Evolutionary conservation across 2,888 invertebrate genomes (phyloP), one percentile per base, ranked within the genome.

Genomic region (Hedychridium roseum): DNA sequence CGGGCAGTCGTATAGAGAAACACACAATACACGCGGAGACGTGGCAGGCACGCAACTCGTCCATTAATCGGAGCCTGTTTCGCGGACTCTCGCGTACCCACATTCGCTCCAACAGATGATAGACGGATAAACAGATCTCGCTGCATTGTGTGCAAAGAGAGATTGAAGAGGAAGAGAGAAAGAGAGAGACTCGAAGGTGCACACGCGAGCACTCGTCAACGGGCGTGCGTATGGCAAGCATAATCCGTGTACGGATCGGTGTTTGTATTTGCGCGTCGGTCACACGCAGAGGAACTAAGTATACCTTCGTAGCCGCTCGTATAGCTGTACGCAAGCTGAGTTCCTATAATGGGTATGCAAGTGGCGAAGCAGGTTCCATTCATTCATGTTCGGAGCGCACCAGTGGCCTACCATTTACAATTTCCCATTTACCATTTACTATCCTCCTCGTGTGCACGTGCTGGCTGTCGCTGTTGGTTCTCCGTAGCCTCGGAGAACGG

Each of bases 301-400:
- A 17, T 28, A 38, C 27, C 20, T 26, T 15, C 14, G 12, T 17
- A 45, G 37, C 21, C 28, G 35, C 37, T 41, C 35, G 28, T 21
- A 30, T 12, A 40, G 2, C 16, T 14, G 34, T 23, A 15, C 34
- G 20, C 18, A 12, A 44, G 58, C 45, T 43, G 54, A 55, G 67
- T 61, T 70, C 65, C 70, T 70, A 68, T 73, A 73, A 75, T 74
- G 70, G 73, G 62, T 71, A 76, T 75, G 74, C 71, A 76, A 75
- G 74, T 67, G 68, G 69, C 67, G 64, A 66, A 74, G 76, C 76
- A 77, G 76, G 76, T 76, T 75, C 72, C 74, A 73, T 76, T 76
- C 76, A 76, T 76, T 76, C 75, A 75, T 74, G 74, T 66, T 63
- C 68, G 60, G 64, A 57, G 59, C 59, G 57, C 66, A 65, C 66